Evolutionary conservation across 2,113 vertebrate species (phyloP), one percentile per base, ranked within the genome.

Genomic region (Leptobrachium ailaonicum): DNA sequence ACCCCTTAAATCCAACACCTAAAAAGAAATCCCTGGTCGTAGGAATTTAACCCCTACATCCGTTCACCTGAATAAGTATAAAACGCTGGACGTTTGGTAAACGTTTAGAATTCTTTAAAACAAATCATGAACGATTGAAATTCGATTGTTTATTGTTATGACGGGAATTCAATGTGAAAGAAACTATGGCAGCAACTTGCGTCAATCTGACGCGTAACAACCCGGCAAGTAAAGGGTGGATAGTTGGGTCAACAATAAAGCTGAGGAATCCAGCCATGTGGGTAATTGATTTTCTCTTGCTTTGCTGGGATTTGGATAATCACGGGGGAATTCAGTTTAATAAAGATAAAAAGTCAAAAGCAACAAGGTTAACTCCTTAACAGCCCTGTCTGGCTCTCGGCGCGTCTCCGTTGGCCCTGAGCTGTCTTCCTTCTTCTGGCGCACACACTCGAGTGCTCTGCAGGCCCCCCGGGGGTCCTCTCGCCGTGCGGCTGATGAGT

Each of bases 381-480:
- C 56, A 12, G 56, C 56, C 13, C 13, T 13, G 56, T 14, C 13
- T 60, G 56, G 56, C 56, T 2, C 56, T 1, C 47, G 4, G 47
- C 56, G 40, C 50, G 32, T 42, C 40, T 68, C 41, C 60, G 66
- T 44, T 43, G 68, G 66, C 42, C 66, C 50, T 54, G 14, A 2
- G 42, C 64, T 62, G 44, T 42, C 63, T 76, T 60, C 10, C 67
- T 69, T n/a, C 14, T 69, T 12, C 45, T 13, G 42, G 7, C 4
- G 40, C 71, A 80, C 63, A 80, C 62, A 66, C 41, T 32, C 20
- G 41, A 53, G 9, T 74, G 53, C 13, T 14, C 63, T 10, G 43
- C 56, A 54, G 63, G 45, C 54, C 76, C 78, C 20, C 50, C 71
- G 13, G 78, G 78, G 71, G 66, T 44, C 71, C 14, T 80, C 71